Conservation (phyloP, 2,113 vertebrate genomes). For the Corythornis cristatus region DNA sequence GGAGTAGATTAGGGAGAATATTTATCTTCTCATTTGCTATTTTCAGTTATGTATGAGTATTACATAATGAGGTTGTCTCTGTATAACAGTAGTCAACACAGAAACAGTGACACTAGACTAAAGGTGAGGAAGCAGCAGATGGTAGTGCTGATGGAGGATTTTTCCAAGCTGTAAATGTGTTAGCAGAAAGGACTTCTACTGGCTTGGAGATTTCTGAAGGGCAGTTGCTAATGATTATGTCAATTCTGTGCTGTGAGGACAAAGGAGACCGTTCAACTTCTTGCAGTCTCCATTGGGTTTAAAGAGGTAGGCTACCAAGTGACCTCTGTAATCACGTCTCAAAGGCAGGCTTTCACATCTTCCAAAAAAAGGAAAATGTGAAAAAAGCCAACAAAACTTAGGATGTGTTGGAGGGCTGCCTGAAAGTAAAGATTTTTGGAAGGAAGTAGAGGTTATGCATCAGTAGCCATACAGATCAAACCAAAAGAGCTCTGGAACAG, state of each 20-base stretch:
- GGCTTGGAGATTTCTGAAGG: conserved; percentile 3
- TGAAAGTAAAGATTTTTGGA: neutral
- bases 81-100: conserved; percentile 30
- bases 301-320: neutral
- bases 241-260: neutral
- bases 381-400: neutral
- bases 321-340: neutral
- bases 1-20: neutral
- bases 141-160: conserved; percentile 13
- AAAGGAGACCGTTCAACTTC: neutral
- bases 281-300: neutral
- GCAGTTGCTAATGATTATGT: conserved; percentile 22
- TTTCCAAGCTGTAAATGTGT: conserved; percentile 25
- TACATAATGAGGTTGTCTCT: conserved; percentile 35
- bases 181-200: conserved; percentile 18
- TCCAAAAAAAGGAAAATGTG: neutral
- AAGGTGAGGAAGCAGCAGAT: conserved; percentile 49
- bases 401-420: neutral
- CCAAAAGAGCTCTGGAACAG: no score
- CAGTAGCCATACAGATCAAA: neutral
- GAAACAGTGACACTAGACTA: conserved; percentile 26
- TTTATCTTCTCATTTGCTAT: conserved; percentile 40
- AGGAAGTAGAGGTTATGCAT: neutral
- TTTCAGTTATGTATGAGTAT: conserved; percentile 11
- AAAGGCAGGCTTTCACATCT: neutral